These are phyloP conservation scores for Acanthornis magna DNA, from an alignment of 2,797 vertebrate species.

Conservation along the genomic window DNA sequence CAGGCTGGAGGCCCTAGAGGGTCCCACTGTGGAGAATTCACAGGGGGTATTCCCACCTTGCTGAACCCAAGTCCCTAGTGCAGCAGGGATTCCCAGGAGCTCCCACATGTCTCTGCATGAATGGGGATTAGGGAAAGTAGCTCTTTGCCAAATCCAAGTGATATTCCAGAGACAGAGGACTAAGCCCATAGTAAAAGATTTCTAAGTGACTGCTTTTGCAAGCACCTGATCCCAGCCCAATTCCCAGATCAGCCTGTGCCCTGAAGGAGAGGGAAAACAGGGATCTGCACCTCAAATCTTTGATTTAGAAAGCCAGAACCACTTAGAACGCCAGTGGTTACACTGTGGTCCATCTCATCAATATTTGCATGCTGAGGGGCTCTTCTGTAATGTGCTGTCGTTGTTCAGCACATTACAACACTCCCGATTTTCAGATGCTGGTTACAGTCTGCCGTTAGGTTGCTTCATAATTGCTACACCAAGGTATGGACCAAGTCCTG, in stretches of 20 bases:
- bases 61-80: neutral
- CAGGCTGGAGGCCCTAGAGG: neutral
- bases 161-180: neutral
- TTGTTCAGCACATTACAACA: constrained; percentile 6
- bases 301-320: neutral
- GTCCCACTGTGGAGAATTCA: neutral
- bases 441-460: constrained; percentile 15
- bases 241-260: neutral
- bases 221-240: neutral
- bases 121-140: neutral
- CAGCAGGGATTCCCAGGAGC: neutral
- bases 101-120: neutral
- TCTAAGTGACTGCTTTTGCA: neutral
- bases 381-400: neutral
- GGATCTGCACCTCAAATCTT: neutral
- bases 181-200: neutral
- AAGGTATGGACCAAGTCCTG: constrained; percentile 46
- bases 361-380: neutral
- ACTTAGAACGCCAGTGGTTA: neutral
- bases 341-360: neutral
- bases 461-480: constrained; percentile 62
- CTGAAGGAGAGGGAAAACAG: neutral
- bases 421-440: neutral
- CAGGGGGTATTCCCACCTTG: neutral
- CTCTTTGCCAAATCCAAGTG: neutral